Percentiles rank a stretch among this genome's conserved stretches.
phyloP scores from a whole-genome alignment of 1,140 invertebrate species.

The Monomorium pharaonis region DNA sequence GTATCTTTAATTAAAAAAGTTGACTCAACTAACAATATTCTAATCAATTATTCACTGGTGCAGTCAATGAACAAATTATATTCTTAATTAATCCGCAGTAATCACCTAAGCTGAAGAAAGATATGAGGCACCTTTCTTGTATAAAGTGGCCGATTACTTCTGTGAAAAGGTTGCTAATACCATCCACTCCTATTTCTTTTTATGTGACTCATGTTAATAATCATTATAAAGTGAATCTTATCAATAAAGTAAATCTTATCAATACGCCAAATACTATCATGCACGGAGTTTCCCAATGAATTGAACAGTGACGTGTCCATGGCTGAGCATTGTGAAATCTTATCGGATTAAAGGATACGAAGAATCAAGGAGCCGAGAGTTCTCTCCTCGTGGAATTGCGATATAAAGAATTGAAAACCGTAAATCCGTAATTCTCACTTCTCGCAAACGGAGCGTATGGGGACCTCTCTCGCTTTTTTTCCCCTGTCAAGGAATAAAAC shows the following conservation, averaged over 20 bases:
- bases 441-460: background rate
- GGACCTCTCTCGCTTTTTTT: background rate
- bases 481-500: background rate
- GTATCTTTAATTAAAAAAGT: constrained; percentile 18
- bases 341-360: constrained; percentile 11
- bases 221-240: background rate
- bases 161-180: background rate
- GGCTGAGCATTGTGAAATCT: background rate
- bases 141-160: background rate
- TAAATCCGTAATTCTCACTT: constrained; percentile 15
- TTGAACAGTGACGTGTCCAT: background rate
- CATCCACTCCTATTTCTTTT: background rate
- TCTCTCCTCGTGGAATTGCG: background rate
- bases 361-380: background rate
- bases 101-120: background rate
- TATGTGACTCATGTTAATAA: background rate
- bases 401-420: background rate
- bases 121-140: background rate
- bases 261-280: background rate
- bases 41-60: background rate
- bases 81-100: background rate
- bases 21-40: background rate
- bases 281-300: background rate
- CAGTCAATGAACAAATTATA: background rate
- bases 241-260: constrained; percentile 10